A percentile compares a stretch with the other conserved stretches of the same genome.
phyloP scores from a whole-genome alignment of 2,888 invertebrate genomes.

The Drosophila colorata region DNA sequence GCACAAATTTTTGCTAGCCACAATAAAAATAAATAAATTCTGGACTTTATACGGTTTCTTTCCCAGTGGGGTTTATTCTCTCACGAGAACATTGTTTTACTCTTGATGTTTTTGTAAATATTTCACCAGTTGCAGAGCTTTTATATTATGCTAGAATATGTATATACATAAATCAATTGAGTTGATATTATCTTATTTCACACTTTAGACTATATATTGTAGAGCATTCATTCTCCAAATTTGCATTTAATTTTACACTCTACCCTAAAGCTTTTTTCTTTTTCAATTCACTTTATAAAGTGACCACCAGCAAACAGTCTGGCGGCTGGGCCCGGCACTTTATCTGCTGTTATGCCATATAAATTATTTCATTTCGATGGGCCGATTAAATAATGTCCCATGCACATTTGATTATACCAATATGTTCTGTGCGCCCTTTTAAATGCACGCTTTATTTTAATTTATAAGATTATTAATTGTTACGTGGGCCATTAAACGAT shows the following conservation, averaged over 20 bases:
- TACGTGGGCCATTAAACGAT: slow-evolving; percentile 27
- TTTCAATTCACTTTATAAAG: background rate
- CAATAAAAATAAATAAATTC: no score
- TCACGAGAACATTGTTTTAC: background rate
- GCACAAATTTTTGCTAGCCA: no score
- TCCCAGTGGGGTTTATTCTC: no score
- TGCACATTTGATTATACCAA: slow-evolving; percentile 53
- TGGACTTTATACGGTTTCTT: no score
- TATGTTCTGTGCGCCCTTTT: slow-evolving; percentile 30
- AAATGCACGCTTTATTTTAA: slow-evolving; percentile 29
- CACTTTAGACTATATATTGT: background rate
- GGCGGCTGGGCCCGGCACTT: background rate
- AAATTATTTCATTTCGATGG: slow-evolving; percentile 38
- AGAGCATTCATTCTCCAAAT: background rate
- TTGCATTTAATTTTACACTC: background rate
- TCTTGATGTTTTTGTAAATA: background rate
- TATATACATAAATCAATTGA: no score
- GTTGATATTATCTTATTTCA: no score
- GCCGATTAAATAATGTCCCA: slow-evolving; percentile 41
- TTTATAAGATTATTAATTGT: slow-evolving; percentile 37
- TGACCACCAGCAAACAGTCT: background rate
- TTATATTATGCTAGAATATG: no score
- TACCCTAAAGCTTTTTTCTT: background rate
- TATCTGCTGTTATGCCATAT: slow-evolving; percentile 28
- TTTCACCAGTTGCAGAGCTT: no score